Evolutionary conservation across 2,888 invertebrate species (phyloP), one percentile per base, ranked within the genome.

Genomic region (Blastobasis lacticolella): DNA sequence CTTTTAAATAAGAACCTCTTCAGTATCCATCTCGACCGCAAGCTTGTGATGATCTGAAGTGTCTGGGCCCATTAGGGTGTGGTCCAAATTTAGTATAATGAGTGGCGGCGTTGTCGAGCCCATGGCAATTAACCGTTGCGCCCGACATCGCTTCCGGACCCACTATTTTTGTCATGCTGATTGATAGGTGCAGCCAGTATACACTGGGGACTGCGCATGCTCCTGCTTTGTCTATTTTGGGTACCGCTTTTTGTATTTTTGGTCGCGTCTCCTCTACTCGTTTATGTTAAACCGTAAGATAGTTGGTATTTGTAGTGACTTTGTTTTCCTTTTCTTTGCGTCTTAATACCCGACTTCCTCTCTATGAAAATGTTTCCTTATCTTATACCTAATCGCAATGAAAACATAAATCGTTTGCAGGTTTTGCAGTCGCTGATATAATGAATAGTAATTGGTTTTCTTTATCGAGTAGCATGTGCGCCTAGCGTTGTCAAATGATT

Each of bases 61-160:
- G 59, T 52, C 52, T 37, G 45, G 55, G 57, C 63, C 67, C 70
- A 70, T 69, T 69, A 71, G 63, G n/a, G 71, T 69, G 73, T 70
- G 70, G 64, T 75, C 67, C 71, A 75, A 69, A 76, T 73, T 75
- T 77, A 75, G 72, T 58, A 75, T 76, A 75, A 75, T 70, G 72
- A 71, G 69, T 62, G 59, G 59, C 61, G 62, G 66, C 67, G 71
- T 73, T 54, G 55, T 62, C 78, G 81, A 23, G 23, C 23, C 81
- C 81, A 71, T 66, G 75, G 78, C 67, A 77, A 80, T 83, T 80
- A 80, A 59, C 69, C 67, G 60, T 64, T 62, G 56, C 52, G 57
- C 62, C 60, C 57, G 67, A 60, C 63, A 64, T 66, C 64, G 64
- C 62, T 78, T 82, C 82, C 82, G 71, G 75, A 56, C 60, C 50